Evolutionary conservation across 1,140 invertebrate species (phyloP).

Genomic region (Homalodisca vitripennis): DNA sequence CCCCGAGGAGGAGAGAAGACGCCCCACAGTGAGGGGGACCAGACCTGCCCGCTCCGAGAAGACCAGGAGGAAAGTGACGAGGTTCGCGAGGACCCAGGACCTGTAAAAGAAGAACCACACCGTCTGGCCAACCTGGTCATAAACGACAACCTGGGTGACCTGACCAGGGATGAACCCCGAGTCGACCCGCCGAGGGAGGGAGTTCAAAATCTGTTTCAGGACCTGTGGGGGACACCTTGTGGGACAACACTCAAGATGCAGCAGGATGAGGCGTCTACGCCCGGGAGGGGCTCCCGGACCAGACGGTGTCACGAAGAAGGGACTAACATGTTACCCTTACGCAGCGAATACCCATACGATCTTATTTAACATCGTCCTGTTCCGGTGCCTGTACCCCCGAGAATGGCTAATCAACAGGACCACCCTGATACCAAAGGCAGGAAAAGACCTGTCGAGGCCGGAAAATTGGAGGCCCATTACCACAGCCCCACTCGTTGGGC

Average conservation of each 20-base stretch:
- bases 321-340: background rate
- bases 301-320: conserved; percentile 2
- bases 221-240: background rate
- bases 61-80: background rate
- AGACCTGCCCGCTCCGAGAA: background rate
- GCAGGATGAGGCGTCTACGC: background rate
- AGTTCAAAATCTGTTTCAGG: background rate
- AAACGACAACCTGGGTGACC: conserved; percentile 10
- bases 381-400: background rate
- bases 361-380: conserved; percentile 32
- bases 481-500: conserved; percentile 29
- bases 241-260: background rate
- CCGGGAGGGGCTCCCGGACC: conserved; percentile 25
- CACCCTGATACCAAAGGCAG: conserved; percentile 42
- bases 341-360: background rate
- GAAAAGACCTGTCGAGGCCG: conserved; percentile 27
- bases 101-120: conserved; percentile 11
- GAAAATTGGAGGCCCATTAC: conserved; percentile 41
- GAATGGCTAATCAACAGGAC: conserved; percentile 39
- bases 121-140: conserved; percentile 6
- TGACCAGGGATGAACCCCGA: background rate
- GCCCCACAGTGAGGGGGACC: background rate
- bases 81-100: conserved; percentile 13
- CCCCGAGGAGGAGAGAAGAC: background rate
- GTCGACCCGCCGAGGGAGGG: background rate